A percentile compares a stretch with the other conserved stretches of the same genome.
Conservation (phyloP, 1,140 invertebrate species). For the Ectropis grisescens region DNA sequence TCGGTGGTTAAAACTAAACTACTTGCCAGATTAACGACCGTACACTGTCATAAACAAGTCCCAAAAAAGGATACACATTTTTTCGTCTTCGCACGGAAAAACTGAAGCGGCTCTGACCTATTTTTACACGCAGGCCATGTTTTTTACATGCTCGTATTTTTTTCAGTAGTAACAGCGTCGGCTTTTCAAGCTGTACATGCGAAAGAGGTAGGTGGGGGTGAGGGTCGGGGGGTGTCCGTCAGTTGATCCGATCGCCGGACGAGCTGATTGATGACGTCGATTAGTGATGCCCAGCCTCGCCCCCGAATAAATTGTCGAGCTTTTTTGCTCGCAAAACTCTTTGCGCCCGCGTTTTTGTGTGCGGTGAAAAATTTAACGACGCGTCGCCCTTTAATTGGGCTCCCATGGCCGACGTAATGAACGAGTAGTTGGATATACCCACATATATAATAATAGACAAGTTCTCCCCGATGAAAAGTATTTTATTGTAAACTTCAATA, state of each 20-base stretch:
- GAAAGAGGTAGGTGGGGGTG: conserved; percentile 8
- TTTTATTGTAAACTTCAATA: no score
- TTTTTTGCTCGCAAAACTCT: conserved; percentile 37
- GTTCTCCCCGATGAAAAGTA: no score
- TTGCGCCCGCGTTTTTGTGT: conserved; percentile 21
- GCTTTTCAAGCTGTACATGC: conserved; percentile 1
- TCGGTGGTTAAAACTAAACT: no score
- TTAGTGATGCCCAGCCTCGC: conserved; percentile 56
- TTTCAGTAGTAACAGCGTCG: no score
- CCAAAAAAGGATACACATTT: no score
- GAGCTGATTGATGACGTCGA: conserved; percentile 62
- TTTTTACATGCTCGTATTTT: no score
- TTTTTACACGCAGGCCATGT: no score
- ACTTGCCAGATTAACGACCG: no score
- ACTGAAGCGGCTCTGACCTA: no score
- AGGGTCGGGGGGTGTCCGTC: conserved; percentile 30
- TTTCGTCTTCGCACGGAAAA: no score
- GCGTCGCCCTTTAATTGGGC: conserved; percentile 6
- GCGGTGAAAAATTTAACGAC: conserved; percentile 31
- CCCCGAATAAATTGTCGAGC: conserved; percentile 56
- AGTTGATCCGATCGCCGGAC: conserved; percentile 54
- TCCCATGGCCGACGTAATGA: neutral
- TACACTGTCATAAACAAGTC: no score
- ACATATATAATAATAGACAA: no score
- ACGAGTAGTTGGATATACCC: neutral